Percentiles rank a stretch among this genome's conserved stretches.
Evolutionary conservation across 2,797 vertebrate genomes (phyloP).

Genomic region (Phoeniculus purpureus): DNA sequence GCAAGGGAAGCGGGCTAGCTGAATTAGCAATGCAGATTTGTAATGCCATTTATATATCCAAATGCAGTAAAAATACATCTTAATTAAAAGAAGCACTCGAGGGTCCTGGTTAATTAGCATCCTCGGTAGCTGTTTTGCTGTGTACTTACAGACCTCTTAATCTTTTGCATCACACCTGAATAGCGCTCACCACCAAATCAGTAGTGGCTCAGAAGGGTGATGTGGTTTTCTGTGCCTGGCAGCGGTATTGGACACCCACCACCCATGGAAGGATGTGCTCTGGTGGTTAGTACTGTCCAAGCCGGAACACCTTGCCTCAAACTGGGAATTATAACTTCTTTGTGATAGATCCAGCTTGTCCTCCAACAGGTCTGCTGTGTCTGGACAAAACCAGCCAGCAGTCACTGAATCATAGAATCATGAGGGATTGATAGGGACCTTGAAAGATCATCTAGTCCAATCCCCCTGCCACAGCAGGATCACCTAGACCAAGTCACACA

Average conservation of each 20-base stretch:
- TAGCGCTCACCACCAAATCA: background rate
- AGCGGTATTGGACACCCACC: background rate
- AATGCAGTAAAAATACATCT: constrained; percentile 44
- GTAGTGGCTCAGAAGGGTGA: background rate
- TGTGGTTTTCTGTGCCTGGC: background rate
- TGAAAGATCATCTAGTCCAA: no score
- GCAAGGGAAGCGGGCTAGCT: background rate
- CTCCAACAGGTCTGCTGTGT: background rate
- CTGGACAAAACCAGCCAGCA: background rate
- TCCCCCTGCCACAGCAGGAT: no score
- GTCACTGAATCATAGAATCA: background rate
- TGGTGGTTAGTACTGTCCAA: background rate
- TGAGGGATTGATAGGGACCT: no score
- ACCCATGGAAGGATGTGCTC: background rate
- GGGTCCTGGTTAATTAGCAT: constrained; percentile 8
- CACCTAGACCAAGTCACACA: no score
- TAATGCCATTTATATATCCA: constrained; percentile 11
- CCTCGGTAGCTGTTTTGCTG: background rate
- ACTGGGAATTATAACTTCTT: background rate
- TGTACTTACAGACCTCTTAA: constrained; percentile 1
- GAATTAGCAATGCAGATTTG: constrained; percentile 16
- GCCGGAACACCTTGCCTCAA: background rate
- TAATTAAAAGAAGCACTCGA: constrained; percentile 36
- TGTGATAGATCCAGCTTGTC: background rate
- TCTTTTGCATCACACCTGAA: background rate